Percentiles rank a stretch among this genome's conserved stretches.
phyloP scores from a whole-genome alignment of 2,888 invertebrate species.

The Isotomurus palustris region DNA sequence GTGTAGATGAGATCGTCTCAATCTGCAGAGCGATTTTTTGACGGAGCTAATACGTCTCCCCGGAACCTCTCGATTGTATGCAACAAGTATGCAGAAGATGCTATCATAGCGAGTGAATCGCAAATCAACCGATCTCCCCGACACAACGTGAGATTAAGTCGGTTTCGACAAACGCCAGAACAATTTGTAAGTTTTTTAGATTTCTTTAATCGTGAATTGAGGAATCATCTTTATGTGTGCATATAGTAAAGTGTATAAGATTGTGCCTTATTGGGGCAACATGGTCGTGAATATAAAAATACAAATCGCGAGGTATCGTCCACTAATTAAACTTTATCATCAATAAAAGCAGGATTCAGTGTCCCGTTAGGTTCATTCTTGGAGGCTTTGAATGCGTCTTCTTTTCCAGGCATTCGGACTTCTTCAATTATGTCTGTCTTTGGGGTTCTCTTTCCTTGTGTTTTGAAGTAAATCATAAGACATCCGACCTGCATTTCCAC shows the following conservation, averaged over 20 bases:
- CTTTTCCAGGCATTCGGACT: neutral
- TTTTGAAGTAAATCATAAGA: conserved; percentile 1
- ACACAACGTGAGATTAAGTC: conserved; percentile 15
- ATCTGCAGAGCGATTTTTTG: conserved; percentile 35
- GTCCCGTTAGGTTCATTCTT: neutral
- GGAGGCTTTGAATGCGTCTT: neutral
- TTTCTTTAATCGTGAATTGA: neutral
- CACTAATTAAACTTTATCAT: neutral
- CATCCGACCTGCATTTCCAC: neutral
- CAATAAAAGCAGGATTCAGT: neutral
- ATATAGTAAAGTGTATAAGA: too few relatives aligned
- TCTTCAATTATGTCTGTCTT: too few relatives aligned
- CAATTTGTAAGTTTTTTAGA: conserved; percentile 17
- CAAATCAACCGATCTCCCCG: conserved; percentile 18
- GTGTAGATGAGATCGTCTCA: conserved; percentile 42
- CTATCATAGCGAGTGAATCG: conserved; percentile 28
- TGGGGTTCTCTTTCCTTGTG: too few relatives aligned
- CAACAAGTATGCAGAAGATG: conserved; percentile 45
- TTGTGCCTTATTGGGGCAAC: too few relatives aligned
- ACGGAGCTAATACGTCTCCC: conserved; percentile 1
- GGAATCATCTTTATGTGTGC: too few relatives aligned
- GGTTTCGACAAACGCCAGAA: conserved; percentile 16
- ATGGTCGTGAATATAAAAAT: too few relatives aligned
- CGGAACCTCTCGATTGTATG: conserved; percentile 37
- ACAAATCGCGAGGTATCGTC: neutral